Evolutionary conservation across 2,888 invertebrate genomes (phyloP).

Genomic region (Panopea generosa): DNA sequence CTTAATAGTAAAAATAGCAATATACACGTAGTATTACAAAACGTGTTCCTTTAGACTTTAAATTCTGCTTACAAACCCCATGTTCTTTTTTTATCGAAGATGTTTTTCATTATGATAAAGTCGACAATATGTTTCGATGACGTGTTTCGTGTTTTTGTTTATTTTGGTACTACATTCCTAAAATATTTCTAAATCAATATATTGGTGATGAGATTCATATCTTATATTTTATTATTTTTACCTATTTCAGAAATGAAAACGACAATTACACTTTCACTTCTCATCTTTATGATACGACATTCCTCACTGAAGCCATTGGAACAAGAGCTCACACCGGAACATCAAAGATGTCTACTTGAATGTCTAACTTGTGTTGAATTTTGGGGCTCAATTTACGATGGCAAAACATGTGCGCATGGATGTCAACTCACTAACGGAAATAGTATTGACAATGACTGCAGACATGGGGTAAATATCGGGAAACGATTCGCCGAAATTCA

Average conservation of each 20-base stretch:
- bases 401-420: slow-evolving; percentile 52
- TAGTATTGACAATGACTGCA: slow-evolving; percentile 56
- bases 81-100: too few species aligned
- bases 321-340: slow-evolving; percentile 9
- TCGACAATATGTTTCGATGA: too few species aligned
- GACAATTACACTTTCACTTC: slow-evolving; percentile 1
- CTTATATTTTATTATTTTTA: background rate
- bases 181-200: too few species aligned
- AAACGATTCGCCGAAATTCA: slow-evolving; percentile 38
- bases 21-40: too few species aligned
- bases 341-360: slow-evolving; percentile 49
- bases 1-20: too few species aligned
- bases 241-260: slow-evolving; percentile 14
- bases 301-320: background rate
- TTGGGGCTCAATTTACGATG: slow-evolving; percentile 53
- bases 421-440: slow-evolving; percentile 48
- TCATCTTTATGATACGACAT: slow-evolving; percentile 14
- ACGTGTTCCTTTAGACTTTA: too few species aligned
- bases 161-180: too few species aligned
- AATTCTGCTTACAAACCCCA: too few species aligned
- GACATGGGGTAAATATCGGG: slow-evolving; percentile 25
- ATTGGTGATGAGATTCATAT: too few species aligned
- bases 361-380: slow-evolving; percentile 58
- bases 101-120: too few species aligned
- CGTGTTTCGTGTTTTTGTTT: too few species aligned